Conservation (phyloP, 2,888 invertebrate genomes). For the Microctonus hyperodae region DNA sequence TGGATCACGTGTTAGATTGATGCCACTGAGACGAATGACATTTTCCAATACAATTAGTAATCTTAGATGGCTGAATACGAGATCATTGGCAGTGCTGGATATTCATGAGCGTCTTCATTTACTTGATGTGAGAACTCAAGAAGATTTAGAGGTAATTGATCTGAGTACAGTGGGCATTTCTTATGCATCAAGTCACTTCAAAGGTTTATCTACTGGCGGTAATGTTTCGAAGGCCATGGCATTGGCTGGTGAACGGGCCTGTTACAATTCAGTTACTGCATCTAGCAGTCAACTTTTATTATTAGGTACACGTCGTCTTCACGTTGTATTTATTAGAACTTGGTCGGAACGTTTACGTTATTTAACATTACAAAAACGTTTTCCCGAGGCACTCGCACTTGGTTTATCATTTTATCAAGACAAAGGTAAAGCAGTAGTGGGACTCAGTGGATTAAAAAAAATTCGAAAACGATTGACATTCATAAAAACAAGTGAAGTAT, state of each 20-base stretch:
- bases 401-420: slow-evolving; percentile 71
- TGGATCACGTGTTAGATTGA: slow-evolving; percentile 67
- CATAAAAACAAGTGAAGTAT: slow-evolving; percentile 61
- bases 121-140: slow-evolving; percentile 87
- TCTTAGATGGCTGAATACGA: slow-evolving; percentile 82
- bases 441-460: slow-evolving; percentile 65
- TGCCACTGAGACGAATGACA: slow-evolving; percentile 75
- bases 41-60: slow-evolving; percentile 77
- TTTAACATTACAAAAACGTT: slow-evolving; percentile 67
- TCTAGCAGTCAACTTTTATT: slow-evolving; percentile 74
- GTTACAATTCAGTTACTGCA: slow-evolving; percentile 76
- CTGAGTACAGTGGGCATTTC: slow-evolving; percentile 82
- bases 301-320: slow-evolving; percentile 72
- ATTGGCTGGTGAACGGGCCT: slow-evolving; percentile 76
- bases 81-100: slow-evolving; percentile 86
- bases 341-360: slow-evolving; percentile 75
- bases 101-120: slow-evolving; percentile 85
- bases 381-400: slow-evolving; percentile 68
- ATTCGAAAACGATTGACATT: slow-evolving; percentile 62
- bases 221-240: slow-evolving; percentile 85
- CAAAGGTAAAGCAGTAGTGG: slow-evolving; percentile 69
- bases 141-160: slow-evolving; percentile 85
- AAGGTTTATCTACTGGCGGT: slow-evolving; percentile 94
- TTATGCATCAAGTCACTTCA: slow-evolving; percentile 86
- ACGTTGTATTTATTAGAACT: slow-evolving; percentile 66